phyloP scores from a whole-genome alignment of 2,797 vertebrate genomes.

The Astyanax mexicanus region DNA sequence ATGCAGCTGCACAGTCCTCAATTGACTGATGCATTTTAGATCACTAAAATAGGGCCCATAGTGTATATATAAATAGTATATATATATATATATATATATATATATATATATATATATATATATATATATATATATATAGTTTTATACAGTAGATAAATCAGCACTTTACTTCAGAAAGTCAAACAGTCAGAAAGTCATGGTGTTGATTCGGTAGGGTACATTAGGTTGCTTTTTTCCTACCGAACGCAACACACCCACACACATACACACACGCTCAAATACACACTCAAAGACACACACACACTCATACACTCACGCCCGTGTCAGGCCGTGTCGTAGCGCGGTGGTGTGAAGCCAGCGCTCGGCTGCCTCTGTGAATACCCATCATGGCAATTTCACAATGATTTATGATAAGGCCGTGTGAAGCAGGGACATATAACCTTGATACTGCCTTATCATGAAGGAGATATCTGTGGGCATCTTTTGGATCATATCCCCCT shows the following conservation, averaged over 20 bases:
- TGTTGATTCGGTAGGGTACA: neutral
- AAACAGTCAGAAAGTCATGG: neutral
- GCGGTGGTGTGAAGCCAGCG: conserved; percentile 42
- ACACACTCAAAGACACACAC: conserved; percentile 1
- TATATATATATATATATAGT: too few species aligned
- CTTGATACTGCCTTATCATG: conserved; percentile 78
- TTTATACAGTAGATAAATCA: too few species aligned
- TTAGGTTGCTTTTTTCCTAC: neutral
- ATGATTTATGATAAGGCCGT: conserved; percentile 77
- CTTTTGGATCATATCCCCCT: conserved; percentile 68
- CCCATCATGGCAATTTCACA: conserved; percentile 76
- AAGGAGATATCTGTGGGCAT: conserved; percentile 75
- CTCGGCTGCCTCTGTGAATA: conserved; percentile 69
- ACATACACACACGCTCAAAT: neutral
- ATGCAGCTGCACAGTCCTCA: too few species aligned
- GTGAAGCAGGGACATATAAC: conserved; percentile 74
- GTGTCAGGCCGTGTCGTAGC: neutral
- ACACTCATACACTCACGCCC: conserved; percentile 2
- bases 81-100: too few species aligned
- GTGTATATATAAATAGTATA: too few species aligned
- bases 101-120: too few species aligned
- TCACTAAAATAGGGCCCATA: too few species aligned
- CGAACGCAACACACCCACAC: conserved; percentile 10
- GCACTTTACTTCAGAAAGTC: neutral
- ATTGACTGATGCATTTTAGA: too few species aligned